Percentiles rank a stretch among this genome's conserved stretches.
These are phyloP conservation scores for Charanyca ferruginea DNA, from an alignment of 2,888 invertebrate genomes.

Conservation along the genomic window DNA sequence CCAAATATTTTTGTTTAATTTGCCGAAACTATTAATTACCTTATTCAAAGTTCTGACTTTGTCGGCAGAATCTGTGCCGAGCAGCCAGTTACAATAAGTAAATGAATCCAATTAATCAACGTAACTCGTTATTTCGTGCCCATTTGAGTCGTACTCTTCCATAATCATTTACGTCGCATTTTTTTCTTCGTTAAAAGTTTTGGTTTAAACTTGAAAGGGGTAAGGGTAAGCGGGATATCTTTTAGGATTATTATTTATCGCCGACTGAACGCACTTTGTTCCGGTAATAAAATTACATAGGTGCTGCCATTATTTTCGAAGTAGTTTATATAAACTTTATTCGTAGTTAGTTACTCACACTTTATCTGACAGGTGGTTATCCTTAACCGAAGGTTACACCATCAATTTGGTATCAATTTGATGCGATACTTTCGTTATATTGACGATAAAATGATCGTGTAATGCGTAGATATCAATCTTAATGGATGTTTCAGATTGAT, in stretches of 20 bases:
- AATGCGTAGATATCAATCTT: slow-evolving; percentile 2
- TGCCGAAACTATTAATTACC: slow-evolving; percentile 55
- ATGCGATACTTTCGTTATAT: neutral
- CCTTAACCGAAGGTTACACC: neutral
- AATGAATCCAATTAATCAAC: slow-evolving; percentile 33
- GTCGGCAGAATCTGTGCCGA: slow-evolving; percentile 25
- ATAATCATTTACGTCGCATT: slow-evolving; percentile 10
- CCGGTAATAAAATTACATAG: slow-evolving; percentile 15
- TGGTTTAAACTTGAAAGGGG: neutral
- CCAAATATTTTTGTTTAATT: slow-evolving; percentile 54
- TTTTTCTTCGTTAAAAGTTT: slow-evolving; percentile 9
- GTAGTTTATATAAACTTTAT: slow-evolving; percentile 28
- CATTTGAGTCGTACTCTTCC: slow-evolving; percentile 5
- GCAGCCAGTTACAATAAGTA: slow-evolving; percentile 46
- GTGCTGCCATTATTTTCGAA: slow-evolving; percentile 15
- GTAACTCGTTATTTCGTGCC: slow-evolving; percentile 23
- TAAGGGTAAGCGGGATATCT: slow-evolving; percentile 14
- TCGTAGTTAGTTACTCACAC: slow-evolving; percentile 8
- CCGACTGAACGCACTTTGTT: slow-evolving; percentile 6
- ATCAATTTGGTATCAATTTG: slow-evolving; percentile 1
- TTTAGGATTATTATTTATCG: slow-evolving; percentile 7
- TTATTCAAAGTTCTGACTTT: slow-evolving; percentile 37
- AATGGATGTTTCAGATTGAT: neutral
- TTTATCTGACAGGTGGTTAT: slow-evolving; percentile 25
- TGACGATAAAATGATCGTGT: neutral